phyloP scores from a whole-genome alignment of 1,140 invertebrate genomes.

The Drosophila pseudoobscura region DNA sequence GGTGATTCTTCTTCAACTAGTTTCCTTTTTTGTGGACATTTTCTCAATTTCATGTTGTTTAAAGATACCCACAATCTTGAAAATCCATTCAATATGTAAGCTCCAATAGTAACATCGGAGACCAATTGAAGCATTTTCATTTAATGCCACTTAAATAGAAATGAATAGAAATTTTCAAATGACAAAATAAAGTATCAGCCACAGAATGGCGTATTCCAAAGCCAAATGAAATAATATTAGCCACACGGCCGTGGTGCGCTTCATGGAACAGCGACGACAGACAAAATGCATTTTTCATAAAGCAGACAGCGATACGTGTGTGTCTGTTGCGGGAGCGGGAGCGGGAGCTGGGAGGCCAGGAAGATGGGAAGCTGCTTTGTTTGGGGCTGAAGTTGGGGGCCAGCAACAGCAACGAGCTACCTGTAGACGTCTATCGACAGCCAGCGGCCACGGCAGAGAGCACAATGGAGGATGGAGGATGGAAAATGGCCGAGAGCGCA shows the following conservation, averaged over 20 bases:
- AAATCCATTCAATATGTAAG: background rate
- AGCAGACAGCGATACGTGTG: constrained; percentile 59
- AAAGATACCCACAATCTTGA: too few species aligned
- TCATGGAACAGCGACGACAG: constrained; percentile 55
- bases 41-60: too few species aligned
- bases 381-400: constrained; percentile 6
- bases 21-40: too few species aligned
- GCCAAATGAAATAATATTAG: constrained; percentile 68
- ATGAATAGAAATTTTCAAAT: constrained; percentile 25
- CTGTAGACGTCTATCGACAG: constrained; percentile 66
- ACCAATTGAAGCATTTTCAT: constrained; percentile 23
- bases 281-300: constrained; percentile 79
- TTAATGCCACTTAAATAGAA: constrained; percentile 43
- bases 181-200: constrained; percentile 28
- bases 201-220: constrained; percentile 49
- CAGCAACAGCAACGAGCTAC: constrained; percentile 19
- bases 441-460: constrained; percentile 18
- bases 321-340: constrained; percentile 1
- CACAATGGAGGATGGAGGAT: constrained; percentile 47
- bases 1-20: too few species aligned
- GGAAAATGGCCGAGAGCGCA: constrained; percentile 60
- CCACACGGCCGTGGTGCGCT: constrained; percentile 49
- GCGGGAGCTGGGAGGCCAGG: background rate
- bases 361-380: background rate
- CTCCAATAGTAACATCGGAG: background rate